Base-by-base conservation (phyloP, 2,797 vertebrate species). In the Eulemur rubriventer region DNA sequence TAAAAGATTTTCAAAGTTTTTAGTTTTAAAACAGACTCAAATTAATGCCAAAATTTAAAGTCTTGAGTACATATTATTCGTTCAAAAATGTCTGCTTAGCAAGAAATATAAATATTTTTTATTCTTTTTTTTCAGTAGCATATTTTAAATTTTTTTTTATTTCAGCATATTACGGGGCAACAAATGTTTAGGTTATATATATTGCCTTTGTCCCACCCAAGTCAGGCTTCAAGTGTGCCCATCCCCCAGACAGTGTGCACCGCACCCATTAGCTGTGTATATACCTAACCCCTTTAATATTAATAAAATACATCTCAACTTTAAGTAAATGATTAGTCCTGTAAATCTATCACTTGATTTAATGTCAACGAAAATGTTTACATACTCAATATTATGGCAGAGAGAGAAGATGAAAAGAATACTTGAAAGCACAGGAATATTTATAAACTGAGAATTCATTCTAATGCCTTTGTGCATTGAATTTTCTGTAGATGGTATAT, bases 381-480 rank as follows among this genome's bases (percentile, higher is more conserved):
- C n/a, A 48, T 63, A 4, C 11, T 11, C 10, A 75, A 41, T 76
- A 43, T 72, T 94, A 63, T 50, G 43, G 13, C 10, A 72, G 24
- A 89, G 38, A 24, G 20, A 91, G 33, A 91, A 52, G 2, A 86
- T 83, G 43, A 96, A 93, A 95, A 46, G 22, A 82, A 67, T 57
- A 72, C 16, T 91, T 85, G 57, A 96, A 96, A 92, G n/a, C 16
- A 70, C 13, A 35, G 63, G 83, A 46, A 75, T 73, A 78, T 79
- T 95, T 97, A 85, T 85, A 95, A 82, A 52, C 18, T 91, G 73
- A 96, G 93, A 88, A 85, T 78, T 69, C 30, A 96, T 46, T 24
- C 76, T 96, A 83, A 89, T 57, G 65, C n/a, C 48, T 73, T 87
- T 88, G 38, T 7, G n/a, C 13, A 46, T 55, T 95, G 35, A 86